These are phyloP conservation scores for Pemphredon lugubris DNA, from an alignment of 2,888 invertebrate species.

Conservation along the genomic window DNA sequence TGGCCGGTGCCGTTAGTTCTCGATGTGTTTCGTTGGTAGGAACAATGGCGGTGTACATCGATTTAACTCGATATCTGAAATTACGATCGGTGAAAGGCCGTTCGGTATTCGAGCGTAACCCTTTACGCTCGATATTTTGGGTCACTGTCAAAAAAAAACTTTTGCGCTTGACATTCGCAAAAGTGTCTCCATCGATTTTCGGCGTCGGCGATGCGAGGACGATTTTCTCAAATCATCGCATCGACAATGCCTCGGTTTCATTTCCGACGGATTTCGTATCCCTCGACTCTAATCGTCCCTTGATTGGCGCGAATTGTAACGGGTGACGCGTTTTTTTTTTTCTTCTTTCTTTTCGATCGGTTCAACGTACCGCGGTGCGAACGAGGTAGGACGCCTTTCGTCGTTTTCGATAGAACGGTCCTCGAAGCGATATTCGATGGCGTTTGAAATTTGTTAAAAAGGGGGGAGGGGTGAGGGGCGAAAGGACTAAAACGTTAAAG, in stretches of 20 bases:
- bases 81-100: slow-evolving; percentile 44
- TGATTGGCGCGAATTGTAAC: no score
- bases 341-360: background rate
- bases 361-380: background rate
- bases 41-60: slow-evolving; percentile 45
- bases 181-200: background rate
- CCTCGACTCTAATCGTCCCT: background rate
- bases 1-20: slow-evolving; percentile 30
- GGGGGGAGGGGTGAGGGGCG: background rate
- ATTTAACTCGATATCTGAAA: slow-evolving; percentile 45
- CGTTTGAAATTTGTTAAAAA: background rate
- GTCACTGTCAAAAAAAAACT: slow-evolving; percentile 39
- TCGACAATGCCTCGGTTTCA: no score
- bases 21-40: slow-evolving; percentile 38
- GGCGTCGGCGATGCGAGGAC: no score
- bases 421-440: background rate
- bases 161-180: background rate
- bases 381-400: no score
- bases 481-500: background rate
- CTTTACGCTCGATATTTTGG: slow-evolving; percentile 22
- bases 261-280: background rate
- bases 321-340: no score
- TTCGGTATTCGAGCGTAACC: slow-evolving; percentile 11
- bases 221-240: no score
- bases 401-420: slow-evolving; percentile 2